phyloP scores from a whole-genome alignment of 1,140 invertebrate species.

The Megalopta genalis region DNA sequence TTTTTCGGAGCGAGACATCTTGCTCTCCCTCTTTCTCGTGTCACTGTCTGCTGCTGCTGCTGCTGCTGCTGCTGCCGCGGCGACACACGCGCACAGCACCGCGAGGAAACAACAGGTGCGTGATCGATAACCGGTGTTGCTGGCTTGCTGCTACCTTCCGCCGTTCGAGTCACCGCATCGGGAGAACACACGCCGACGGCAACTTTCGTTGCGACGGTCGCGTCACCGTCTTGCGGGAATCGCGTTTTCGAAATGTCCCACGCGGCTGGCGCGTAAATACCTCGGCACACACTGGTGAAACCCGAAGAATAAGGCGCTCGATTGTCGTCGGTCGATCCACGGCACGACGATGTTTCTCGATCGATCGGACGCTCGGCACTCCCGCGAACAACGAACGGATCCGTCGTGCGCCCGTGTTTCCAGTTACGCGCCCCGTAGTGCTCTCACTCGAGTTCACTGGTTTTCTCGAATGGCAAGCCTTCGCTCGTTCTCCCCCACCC shows the following conservation, averaged over 20 bases:
- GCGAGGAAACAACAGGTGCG: conserved; percentile 64
- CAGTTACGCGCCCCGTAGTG: conserved; percentile 1
- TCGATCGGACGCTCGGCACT: conserved; percentile 8
- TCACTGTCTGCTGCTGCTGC: too few species aligned
- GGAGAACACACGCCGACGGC: neutral
- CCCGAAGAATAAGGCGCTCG: too few species aligned
- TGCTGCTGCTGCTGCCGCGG: too few species aligned
- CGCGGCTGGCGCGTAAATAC: too few species aligned
- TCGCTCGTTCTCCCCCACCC: conserved; percentile 34
- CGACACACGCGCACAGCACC: conserved; percentile 24
- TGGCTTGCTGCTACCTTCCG: too few species aligned
- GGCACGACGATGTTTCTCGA: neutral
- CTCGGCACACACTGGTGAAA: too few species aligned
- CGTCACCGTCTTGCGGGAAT: neutral
- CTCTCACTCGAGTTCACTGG: conserved; percentile 45
- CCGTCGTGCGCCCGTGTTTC: neutral
- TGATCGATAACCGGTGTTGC: conserved; percentile 22
- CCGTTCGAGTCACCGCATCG: too few species aligned
- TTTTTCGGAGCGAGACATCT: conserved; percentile 13
- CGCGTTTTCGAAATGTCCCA: neutral
- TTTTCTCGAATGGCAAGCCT: conserved; percentile 61
- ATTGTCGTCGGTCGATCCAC: neutral
- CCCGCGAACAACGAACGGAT: conserved; percentile 6
- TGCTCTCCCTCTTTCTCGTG: neutral
- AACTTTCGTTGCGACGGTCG: too few species aligned